Evolutionary conservation across 2,888 invertebrate species (phyloP).

Genomic region (Cheilosia pagana): DNA sequence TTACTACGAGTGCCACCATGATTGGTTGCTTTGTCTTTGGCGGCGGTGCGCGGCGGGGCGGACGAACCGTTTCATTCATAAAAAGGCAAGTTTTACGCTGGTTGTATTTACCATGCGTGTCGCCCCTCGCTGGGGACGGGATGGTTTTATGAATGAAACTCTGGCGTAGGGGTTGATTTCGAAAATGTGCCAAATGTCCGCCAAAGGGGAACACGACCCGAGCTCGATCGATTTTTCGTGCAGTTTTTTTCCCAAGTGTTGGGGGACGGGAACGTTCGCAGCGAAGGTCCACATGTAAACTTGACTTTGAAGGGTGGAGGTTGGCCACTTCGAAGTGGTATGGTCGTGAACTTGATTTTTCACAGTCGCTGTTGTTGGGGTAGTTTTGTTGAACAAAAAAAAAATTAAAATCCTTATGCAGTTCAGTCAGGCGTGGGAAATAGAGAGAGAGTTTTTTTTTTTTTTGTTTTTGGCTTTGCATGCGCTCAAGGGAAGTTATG

Average conservation of each 20-base stretch:
- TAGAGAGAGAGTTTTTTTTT: background rate
- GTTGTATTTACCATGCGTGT: constrained; percentile 1
- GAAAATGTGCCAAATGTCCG: constrained; percentile 1
- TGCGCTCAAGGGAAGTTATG: constrained; percentile 11
- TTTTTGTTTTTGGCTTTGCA: background rate
- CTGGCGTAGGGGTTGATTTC: constrained; percentile 42
- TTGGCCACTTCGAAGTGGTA: constrained; percentile 2
- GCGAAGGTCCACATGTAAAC: constrained; percentile 56
- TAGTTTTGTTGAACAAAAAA: constrained; percentile 1
- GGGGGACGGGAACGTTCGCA: background rate
- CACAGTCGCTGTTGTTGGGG: constrained; percentile 2
- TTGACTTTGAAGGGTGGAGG: constrained; percentile 58
- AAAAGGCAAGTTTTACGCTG: constrained; percentile 65
- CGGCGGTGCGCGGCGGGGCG: background rate
- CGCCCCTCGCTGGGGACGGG: background rate
- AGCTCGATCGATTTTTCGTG: constrained; percentile 74
- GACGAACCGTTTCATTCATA: constrained; percentile 64
- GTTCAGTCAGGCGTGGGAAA: constrained; percentile 7
- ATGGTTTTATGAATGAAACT: constrained; percentile 43
- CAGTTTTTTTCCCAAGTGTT: background rate
- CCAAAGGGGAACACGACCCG: constrained; percentile 8
- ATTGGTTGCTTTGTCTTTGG: background rate
- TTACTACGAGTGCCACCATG: constrained; percentile 7
- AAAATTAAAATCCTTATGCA: constrained; percentile 5
- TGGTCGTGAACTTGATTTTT: constrained; percentile 64